phyloP scores from a whole-genome alignment of 2,113 vertebrate species.

The Trichomycterus rosablanca region DNA sequence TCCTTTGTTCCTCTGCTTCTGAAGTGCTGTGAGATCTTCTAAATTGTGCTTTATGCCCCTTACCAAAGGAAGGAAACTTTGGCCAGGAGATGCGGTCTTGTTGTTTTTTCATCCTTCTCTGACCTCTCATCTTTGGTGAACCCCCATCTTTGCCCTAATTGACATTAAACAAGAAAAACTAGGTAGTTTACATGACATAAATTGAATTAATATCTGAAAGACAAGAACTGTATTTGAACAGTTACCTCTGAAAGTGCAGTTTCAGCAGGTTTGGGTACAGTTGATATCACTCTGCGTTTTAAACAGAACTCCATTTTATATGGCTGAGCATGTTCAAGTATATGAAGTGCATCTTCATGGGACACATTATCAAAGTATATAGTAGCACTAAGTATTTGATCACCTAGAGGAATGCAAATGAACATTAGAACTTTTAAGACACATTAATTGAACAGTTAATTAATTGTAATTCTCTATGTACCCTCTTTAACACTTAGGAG shows the following conservation, averaged over 20 bases:
- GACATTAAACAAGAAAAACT: conserved; percentile 35
- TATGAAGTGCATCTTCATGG: conserved; percentile 92
- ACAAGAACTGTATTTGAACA: conserved; percentile 50
- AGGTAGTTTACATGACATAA: conserved; percentile 14
- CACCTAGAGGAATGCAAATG: conserved; percentile 67
- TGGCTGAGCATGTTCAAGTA: conserved; percentile 87
- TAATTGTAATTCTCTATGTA: conserved; percentile 49
- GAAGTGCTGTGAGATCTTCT: conserved; percentile 73
- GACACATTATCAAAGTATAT: conserved; percentile 90
- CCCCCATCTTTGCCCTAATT: conserved; percentile 59
- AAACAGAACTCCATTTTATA: conserved; percentile 87
- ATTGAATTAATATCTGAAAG: not conserved
- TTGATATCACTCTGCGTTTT: conserved; percentile 68
- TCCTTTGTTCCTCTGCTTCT: conserved; percentile 72
- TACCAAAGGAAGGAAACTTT: conserved; percentile 71
- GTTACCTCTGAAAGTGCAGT: conserved; percentile 48
- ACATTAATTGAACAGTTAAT: not conserved
- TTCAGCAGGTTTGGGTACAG: conserved; percentile 56
- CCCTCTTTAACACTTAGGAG: conserved; percentile 84
- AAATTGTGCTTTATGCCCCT: conserved; percentile 62
- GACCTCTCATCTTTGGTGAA: conserved; percentile 56
- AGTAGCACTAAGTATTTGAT: conserved; percentile 90
- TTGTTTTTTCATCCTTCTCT: conserved; percentile 60
- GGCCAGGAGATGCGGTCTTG: conserved; percentile 74
- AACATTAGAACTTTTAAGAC: not conserved